Evolutionary conservation across 2,888 invertebrate species (phyloP), one percentile per base, ranked within the genome.

Genomic region (Cerceris rybyensis): DNA sequence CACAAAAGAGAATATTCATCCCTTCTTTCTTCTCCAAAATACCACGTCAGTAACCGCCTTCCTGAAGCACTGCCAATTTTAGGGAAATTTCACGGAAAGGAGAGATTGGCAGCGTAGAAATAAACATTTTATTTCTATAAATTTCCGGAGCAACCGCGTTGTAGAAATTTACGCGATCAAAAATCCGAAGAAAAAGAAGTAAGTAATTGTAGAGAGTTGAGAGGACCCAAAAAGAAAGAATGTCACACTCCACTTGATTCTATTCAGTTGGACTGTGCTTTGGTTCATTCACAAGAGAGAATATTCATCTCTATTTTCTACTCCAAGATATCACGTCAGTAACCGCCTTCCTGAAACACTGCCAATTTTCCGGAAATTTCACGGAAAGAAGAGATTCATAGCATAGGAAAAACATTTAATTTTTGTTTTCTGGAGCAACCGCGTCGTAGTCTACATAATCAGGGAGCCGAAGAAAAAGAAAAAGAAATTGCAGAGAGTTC

Each of bases 51-150:
- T 9, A 50, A 50, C 7, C 14, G 14, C 63, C 39, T 43, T n/a
- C 28, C 66, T 61, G 58, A 75, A 63, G 2, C 57, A 55, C 59
- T 28, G 50, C 17, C 61, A 75, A 71, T 75, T 75, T 67, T 61
- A 16, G 61, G n/a, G n/a, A 49, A 67, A 66, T 70, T 43, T 43
- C 42, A 9, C 9, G 46, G 46, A 1, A 46, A 28, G 28, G 4
- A 28, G 28, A 13, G 46, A 13, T 13, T 46, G 2, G 8, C 46
- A 46, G 9, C 13, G 46, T 8, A 46, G 46, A 5, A 46, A 11
- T n/a, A 46, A 46, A 46, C 8, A 46, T 13, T 46, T 1, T 2
- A 13, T 52, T 14, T n/a, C n/a, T n/a, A n/a, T n/a, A 28, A 16
- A 57, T 28, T 28, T 4, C 28, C 28, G 28, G 28, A 28, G 28